Evolutionary conservation across 1,140 invertebrate species (phyloP).

Genomic region (Bombus breviceps): DNA sequence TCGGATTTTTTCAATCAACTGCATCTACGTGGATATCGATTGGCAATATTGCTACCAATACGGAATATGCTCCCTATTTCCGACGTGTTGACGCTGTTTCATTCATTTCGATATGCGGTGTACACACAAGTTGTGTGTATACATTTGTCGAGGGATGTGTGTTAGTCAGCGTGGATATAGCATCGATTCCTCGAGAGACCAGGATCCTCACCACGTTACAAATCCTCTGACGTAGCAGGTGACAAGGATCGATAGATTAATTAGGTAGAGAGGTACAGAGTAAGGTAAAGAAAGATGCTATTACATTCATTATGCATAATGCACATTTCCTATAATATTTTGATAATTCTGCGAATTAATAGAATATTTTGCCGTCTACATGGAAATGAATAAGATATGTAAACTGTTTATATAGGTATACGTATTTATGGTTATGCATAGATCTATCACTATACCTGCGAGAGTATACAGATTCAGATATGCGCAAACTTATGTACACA

Average conservation of each 20-base stretch:
- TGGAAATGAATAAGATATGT: constrained; percentile 4
- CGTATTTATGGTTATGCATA: constrained; percentile 1
- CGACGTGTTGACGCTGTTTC: not conserved
- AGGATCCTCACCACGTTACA: constrained; percentile 2
- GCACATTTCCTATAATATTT: no score
- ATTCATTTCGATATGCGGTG: not conserved
- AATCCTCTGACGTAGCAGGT: not conserved
- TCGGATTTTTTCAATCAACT: not conserved
- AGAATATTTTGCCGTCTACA: not conserved
- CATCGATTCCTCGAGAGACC: constrained; percentile 31
- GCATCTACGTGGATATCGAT: not conserved
- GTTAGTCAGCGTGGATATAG: not conserved
- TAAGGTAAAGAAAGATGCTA: not conserved
- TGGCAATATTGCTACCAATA: not conserved
- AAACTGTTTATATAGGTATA: not conserved
- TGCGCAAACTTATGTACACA: not conserved
- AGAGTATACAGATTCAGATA: not conserved
- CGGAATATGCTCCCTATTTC: not conserved
- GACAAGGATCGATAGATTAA: constrained; percentile 18
- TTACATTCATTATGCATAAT: not conserved
- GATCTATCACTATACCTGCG: not conserved
- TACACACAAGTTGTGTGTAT: not conserved
- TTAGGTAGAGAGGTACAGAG: not conserved
- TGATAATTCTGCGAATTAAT: not conserved
- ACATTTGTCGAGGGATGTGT: constrained; percentile 15